Conservation (phyloP, 2,888 invertebrate species). For the Nomada fucata region DNA sequence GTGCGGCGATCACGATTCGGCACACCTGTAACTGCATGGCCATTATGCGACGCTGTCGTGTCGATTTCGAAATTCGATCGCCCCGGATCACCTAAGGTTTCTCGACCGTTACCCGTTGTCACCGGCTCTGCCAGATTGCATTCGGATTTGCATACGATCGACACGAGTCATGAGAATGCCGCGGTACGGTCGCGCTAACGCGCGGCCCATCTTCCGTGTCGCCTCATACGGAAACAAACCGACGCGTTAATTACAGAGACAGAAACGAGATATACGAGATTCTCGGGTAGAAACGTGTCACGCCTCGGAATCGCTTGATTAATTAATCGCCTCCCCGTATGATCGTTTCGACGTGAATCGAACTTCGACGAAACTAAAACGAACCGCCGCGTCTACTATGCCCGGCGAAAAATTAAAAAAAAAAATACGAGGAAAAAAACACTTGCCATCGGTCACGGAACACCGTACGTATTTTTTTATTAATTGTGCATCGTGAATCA, state of each 20-base stretch:
- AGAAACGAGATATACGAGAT: slow-evolving; percentile 61
- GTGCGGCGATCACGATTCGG: slow-evolving; percentile 42
- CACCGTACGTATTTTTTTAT: slow-evolving; percentile 39
- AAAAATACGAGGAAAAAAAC: slow-evolving; percentile 54
- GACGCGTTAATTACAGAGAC: slow-evolving; percentile 62
- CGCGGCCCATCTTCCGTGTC: slow-evolving; percentile 17
- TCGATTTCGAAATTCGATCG: slow-evolving; percentile 79
- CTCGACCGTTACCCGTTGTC: slow-evolving; percentile 69
- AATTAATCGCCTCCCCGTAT: slow-evolving; percentile 55
- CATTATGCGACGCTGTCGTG: slow-evolving; percentile 74
- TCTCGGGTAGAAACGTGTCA: slow-evolving; percentile 58
- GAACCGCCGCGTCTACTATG: background rate
- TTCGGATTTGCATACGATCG: slow-evolving; percentile 58
- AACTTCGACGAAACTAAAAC: slow-evolving; percentile 17
- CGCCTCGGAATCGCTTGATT: slow-evolving; percentile 61
- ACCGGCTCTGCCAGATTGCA: slow-evolving; percentile 60
- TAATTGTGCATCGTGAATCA: slow-evolving; percentile 54
- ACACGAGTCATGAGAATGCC: slow-evolving; percentile 48
- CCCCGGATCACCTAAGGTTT: slow-evolving; percentile 75
- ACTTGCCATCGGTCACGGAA: slow-evolving; percentile 47
- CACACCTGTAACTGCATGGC: slow-evolving; percentile 76
- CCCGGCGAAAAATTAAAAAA: background rate
- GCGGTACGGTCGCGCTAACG: slow-evolving; percentile 32
- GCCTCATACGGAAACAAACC: slow-evolving; percentile 36
- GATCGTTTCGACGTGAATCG: slow-evolving; percentile 39